Evolutionary conservation across 2,797 vertebrate species (phyloP).

Genomic region (Nannoperca obscura): DNA sequence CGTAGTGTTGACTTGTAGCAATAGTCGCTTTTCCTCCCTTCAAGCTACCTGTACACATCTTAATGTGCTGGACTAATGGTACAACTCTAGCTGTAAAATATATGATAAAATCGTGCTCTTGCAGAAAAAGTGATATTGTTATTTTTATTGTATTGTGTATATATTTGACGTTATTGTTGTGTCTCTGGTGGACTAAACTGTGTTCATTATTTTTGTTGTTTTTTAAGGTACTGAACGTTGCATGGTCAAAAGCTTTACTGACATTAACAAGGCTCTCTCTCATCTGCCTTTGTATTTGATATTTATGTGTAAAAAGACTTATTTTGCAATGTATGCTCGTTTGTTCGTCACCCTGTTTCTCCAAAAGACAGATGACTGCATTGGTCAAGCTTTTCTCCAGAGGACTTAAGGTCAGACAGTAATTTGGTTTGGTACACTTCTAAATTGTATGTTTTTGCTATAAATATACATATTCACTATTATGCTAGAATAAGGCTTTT

Average conservation of each 20-base stretch:
- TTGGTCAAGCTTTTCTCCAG: slow-evolving; percentile 59
- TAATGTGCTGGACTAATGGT: slow-evolving; percentile 79
- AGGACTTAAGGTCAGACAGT: slow-evolving; percentile 44
- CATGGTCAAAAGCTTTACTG: slow-evolving; percentile 87
- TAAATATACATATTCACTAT: not conserved
- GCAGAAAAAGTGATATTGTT: slow-evolving; percentile 74
- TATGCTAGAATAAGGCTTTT: not conserved
- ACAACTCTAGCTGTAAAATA: slow-evolving; percentile 76
- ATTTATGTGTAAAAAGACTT: slow-evolving; percentile 84
- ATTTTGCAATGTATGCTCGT: slow-evolving; percentile 74
- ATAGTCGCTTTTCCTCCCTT: slow-evolving; percentile 73
- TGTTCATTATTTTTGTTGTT: slow-evolving; percentile 64
- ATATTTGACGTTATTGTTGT: slow-evolving; percentile 72
- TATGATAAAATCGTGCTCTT: slow-evolving; percentile 63
- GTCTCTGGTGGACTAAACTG: slow-evolving; percentile 76
- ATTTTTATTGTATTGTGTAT: slow-evolving; percentile 80
- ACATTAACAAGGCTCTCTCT: slow-evolving; percentile 75
- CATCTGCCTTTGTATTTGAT: slow-evolving; percentile 72
- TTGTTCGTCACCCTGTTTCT: slow-evolving; percentile 55
- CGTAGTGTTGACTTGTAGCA: slow-evolving; percentile 79
- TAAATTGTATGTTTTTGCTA: not conserved
- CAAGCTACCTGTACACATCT: slow-evolving; percentile 78
- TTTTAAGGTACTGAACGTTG: slow-evolving; percentile 80
- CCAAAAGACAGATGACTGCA: slow-evolving; percentile 37
- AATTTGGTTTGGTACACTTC: not conserved